Percentiles rank a stretch among this genome's conserved stretches.
phyloP scores from a whole-genome alignment of 2,888 invertebrate species.

The Polylopha cassiicola region DNA sequence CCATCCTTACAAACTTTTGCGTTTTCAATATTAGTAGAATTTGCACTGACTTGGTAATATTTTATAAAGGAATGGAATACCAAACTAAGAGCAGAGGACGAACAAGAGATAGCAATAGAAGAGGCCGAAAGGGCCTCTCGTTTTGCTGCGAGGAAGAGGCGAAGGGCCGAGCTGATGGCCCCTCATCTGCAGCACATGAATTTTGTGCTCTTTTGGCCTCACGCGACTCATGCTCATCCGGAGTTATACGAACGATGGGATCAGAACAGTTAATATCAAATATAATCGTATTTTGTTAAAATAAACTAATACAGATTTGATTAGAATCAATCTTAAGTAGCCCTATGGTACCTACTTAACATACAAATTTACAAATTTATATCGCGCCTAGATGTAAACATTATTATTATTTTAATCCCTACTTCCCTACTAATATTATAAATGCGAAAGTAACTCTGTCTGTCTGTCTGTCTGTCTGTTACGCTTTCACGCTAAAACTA shows the following conservation, averaged over 20 bases:
- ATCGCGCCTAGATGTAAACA: too few relatives aligned
- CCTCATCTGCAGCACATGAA: slow-evolving; percentile 47
- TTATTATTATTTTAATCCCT: too few relatives aligned
- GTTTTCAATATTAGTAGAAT: neutral
- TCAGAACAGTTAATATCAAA: slow-evolving; percentile 49
- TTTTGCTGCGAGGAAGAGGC: slow-evolving; percentile 55
- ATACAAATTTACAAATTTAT: too few relatives aligned
- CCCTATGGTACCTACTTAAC: too few relatives aligned
- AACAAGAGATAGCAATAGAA: slow-evolving; percentile 28
- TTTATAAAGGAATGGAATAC: slow-evolving; percentile 44
- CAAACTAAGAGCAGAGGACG: slow-evolving; percentile 30
- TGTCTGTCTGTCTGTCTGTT: too few relatives aligned
- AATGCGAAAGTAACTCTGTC: too few relatives aligned
- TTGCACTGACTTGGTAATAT: neutral
- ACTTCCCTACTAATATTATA: too few relatives aligned
- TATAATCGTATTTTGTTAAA: too few relatives aligned
- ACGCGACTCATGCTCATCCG: slow-evolving; percentile 55
- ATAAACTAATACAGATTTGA: too few relatives aligned
- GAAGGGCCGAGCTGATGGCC: slow-evolving; percentile 58
- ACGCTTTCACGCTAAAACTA: too few relatives aligned
- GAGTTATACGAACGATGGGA: slow-evolving; percentile 66
- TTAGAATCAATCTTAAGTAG: too few relatives aligned
- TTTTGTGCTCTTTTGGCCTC: slow-evolving; percentile 66
- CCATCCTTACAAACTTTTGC: neutral
- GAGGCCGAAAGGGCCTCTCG: slow-evolving; percentile 33